Evolutionary conservation across 1,140 invertebrate species (phyloP), one percentile per base, ranked within the genome.

Genomic region (Pantala flavescens): DNA sequence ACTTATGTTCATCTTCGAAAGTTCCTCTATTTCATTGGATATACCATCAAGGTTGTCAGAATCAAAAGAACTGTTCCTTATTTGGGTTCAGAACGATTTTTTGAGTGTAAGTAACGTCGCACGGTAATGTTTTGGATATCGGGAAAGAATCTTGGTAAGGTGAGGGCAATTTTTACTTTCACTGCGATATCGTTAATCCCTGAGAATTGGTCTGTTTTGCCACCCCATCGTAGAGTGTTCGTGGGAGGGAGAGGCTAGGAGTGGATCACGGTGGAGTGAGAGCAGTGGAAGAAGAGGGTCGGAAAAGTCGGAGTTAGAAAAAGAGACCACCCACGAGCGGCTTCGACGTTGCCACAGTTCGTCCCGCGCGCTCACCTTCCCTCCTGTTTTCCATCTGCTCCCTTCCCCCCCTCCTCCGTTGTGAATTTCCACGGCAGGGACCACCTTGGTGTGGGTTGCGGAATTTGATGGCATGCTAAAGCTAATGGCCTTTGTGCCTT

Each of bases 331-430:
- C 49, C 49, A 63, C 49, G 49, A 63, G 49, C 12, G 16, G 5
- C 2, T 63, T 16, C 49, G 49, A 21, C 49, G 49, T 63, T 63
- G 49, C 49, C 49, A 36, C 28, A 63, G 49, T 19, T 63, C 49
- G 5, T 63, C 16, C 49, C 16, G 16, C 16, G 49, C 49, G 49
- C 49, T 63, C 49, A 63, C 49, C 49, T 63, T 63, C 49, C n/a
- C 49, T 63, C 49, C 49, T 63, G 49, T 63, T 63, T 63, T 63
- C 49, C 49, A 63, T 63, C 49, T 63, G 49, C 49, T 63, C n/a
- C 49, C 49, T 19, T 3, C 49, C n/a, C 49, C 49, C 12, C n/a
- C 49, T 12, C n/a, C 49, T 3, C 49, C 49, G 49, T 63, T 63
- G 49, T 63, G 49, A 63, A 63, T 63, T 63, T 63, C 49, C 49